A percentile compares a stretch with the other conserved stretches of the same genome.
These are phyloP conservation scores for Capromys pilorides DNA, from an alignment of 2,797 vertebrate genomes.

Conservation along the genomic window DNA sequence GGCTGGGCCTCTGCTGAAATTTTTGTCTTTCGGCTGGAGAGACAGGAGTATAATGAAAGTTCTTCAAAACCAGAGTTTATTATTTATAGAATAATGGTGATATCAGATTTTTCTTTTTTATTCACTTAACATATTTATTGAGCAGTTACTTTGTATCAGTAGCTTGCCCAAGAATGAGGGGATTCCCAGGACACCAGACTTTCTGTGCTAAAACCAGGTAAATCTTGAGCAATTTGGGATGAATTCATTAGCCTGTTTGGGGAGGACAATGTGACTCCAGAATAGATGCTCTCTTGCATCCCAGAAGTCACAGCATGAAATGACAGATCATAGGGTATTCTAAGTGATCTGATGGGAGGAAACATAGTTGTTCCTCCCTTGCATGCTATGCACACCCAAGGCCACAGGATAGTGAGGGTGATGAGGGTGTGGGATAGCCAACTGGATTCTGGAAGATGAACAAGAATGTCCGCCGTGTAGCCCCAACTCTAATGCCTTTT, in stretches of 20 bases:
- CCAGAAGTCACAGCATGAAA: neutral
- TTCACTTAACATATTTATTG: neutral
- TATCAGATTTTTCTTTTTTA: neutral
- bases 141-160: neutral
- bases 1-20: neutral
- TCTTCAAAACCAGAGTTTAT: neutral
- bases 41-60: neutral
- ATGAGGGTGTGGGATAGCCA: neutral
- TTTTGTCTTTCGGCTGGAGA: neutral
- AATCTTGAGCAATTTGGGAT: neutral
- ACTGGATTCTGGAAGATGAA: conserved; percentile 11
- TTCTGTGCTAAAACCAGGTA: neutral
- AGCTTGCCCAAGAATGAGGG: neutral
- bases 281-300: neutral
- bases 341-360: neutral
- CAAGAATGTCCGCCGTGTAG: neutral
- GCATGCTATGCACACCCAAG: neutral
- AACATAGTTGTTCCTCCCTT: neutral
- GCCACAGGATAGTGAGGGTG: neutral
- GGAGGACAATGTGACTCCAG: neutral
- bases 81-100: neutral
- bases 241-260: neutral
- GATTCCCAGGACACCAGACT: neutral
- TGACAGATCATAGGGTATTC: neutral
- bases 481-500: neutral